Evolutionary conservation across 1,140 invertebrate genomes (phyloP).

Genomic region (Chionoecetes opilio): DNA sequence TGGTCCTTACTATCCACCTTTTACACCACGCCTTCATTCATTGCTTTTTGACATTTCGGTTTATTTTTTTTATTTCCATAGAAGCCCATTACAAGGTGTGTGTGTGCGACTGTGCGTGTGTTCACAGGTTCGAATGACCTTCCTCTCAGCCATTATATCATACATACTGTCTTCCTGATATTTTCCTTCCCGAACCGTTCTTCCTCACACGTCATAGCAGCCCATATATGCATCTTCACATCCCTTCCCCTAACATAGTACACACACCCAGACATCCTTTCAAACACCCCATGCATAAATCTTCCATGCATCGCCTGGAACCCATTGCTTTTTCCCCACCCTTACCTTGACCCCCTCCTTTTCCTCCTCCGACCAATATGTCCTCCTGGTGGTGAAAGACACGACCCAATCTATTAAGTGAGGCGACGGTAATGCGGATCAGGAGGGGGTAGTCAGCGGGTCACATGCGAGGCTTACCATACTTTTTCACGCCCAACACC

Average conservation of each 20-base stretch:
- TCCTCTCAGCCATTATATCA: too few relatives aligned
- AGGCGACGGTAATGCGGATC: background rate
- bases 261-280: background rate
- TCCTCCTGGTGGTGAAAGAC: too few relatives aligned
- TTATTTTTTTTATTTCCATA: too few relatives aligned
- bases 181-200: background rate
- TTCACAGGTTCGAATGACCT: too few relatives aligned
- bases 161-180: too few relatives aligned
- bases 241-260: background rate
- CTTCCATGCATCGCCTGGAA: background rate
- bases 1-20: too few relatives aligned
- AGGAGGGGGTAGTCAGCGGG: background rate
- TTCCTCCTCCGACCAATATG: background rate
- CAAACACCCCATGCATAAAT: background rate
- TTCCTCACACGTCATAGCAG: background rate
- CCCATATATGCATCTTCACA: background rate
- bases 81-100: too few relatives aligned
- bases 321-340: background rate
- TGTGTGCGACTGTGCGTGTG: too few relatives aligned
- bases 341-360: background rate
- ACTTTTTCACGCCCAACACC: background rate
- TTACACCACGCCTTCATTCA: too few relatives aligned
- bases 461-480: background rate
- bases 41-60: too few relatives aligned
- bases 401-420: background rate